Base-by-base conservation (phyloP, 2,113 vertebrate genomes). In the Pterocles burchelli region DNA sequence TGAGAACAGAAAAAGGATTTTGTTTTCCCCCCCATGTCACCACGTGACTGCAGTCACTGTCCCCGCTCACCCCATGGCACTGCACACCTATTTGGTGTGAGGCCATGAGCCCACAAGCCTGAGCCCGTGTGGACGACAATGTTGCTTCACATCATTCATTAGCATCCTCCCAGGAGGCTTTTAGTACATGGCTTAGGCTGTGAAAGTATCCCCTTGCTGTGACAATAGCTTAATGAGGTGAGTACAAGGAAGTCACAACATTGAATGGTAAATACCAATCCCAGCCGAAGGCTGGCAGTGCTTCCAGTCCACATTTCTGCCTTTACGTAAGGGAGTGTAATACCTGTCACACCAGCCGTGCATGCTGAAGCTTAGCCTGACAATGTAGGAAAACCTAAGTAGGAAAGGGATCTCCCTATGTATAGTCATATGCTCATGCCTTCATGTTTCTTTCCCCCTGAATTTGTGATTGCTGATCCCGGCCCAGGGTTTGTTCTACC, bases 21-120 rank as follows among this genome's bases (percentile, higher is more conserved):
- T 0, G 0, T 55, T 76, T 62, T 48, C 75, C 13, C 25, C 10
- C 21, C 0, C 0, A 8, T 7, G 63, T 29, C 66, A 72, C 20
- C 41, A 29, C 1, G 0, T 33, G 29, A 2, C 41, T 20, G 58
- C 0, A 3, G 24, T 17, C 38, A 3, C 61, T 21, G 43, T 13
- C 24, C 13, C 46, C 5, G 3, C 13, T 48, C 7, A 4, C 24
- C 17, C 13, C 2, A 1, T 31, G 48, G 22, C 0, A 2, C 38
- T 70, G 70, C 51, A 24, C 36, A 11, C 18, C 11, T 34, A 11
- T 57, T 65, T 38, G 46, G 46, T 52, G 51, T 52, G 1, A 58
- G 63, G 34, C 4, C 4, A 22, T 28, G 0, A 71, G 33, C 20
- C 15, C 1, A 2, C 2, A 1, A 8, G 2, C 41, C 41, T 13